Percentiles rank a stretch among this genome's conserved stretches.
Evolutionary conservation across 2,888 invertebrate genomes (phyloP).

Genomic region (Chymomyza procnemis): DNA sequence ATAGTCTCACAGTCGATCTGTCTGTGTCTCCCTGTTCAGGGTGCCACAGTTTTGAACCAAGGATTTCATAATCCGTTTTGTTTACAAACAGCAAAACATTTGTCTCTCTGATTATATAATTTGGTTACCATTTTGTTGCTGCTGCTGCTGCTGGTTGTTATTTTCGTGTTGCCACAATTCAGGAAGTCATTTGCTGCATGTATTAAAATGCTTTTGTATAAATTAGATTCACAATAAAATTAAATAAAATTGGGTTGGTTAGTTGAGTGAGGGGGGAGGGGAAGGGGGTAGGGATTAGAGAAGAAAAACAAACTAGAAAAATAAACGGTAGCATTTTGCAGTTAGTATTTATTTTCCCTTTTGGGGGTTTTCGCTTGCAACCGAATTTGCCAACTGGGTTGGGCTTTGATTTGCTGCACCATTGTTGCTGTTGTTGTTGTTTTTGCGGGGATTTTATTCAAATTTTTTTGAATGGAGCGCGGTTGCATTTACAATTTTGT

Average conservation of each 20-base stretch:
- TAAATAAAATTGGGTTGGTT: constrained; percentile 4
- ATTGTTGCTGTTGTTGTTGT: constrained; percentile 37
- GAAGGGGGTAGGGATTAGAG: neutral
- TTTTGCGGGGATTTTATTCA: constrained; percentile 44
- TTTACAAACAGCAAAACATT: constrained; percentile 34
- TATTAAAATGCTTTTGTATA: constrained; percentile 50
- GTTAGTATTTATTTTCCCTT: constrained; percentile 49
- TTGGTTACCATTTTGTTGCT: constrained; percentile 31
- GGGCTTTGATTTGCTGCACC: constrained; percentile 39
- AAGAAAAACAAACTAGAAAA: constrained; percentile 12
- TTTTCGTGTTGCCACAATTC: constrained; percentile 45
- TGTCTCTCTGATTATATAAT: constrained; percentile 66
- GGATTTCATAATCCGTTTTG: constrained; percentile 62
- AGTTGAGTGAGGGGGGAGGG: no score
- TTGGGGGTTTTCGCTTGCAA: constrained; percentile 21
- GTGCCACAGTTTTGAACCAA: constrained; percentile 49
- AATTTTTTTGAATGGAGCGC: constrained; percentile 23
- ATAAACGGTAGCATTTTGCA: constrained; percentile 58
- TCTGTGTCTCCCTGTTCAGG: neutral
- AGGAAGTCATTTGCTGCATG: constrained; percentile 71
- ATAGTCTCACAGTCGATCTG: neutral
- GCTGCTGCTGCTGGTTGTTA: constrained; percentile 2
- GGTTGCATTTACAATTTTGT: no score
- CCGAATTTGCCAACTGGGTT: constrained; percentile 8
- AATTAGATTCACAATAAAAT: constrained; percentile 59